phyloP scores from a whole-genome alignment of 2,797 vertebrate genomes.

The Syngnathus acus region DNA sequence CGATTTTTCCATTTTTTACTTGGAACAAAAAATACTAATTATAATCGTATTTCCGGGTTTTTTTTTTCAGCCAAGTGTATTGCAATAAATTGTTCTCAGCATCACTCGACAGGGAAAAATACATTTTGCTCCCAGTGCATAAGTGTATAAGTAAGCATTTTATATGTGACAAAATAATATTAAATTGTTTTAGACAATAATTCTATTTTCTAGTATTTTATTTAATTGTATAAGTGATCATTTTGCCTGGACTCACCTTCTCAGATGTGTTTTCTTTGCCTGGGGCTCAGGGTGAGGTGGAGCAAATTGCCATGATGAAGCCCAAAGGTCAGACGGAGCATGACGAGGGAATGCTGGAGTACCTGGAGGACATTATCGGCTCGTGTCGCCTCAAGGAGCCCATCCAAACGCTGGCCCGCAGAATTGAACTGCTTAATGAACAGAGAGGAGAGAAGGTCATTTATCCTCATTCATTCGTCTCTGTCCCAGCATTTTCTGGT shows the following conservation, averaged over 20 bases:
- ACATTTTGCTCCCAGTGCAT: background rate
- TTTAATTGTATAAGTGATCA: background rate
- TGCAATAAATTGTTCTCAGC: constrained; percentile 1
- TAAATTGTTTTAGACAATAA: background rate
- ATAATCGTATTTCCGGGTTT: background rate
- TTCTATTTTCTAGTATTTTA: background rate
- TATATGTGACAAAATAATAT: background rate
- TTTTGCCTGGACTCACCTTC: background rate
- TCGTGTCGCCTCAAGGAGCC: constrained; percentile 89
- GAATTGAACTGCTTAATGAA: constrained; percentile 88
- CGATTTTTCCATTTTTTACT: background rate
- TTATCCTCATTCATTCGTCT: constrained; percentile 24
- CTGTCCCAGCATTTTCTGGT: constrained; percentile 8
- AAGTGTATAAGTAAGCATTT: constrained; percentile 3
- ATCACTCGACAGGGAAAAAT: background rate
- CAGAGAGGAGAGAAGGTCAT: constrained; percentile 91
- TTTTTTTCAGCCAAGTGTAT: background rate
- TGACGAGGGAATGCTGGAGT: constrained; percentile 96
- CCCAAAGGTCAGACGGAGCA: constrained; percentile 93
- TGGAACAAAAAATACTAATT: background rate
- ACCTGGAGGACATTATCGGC: constrained; percentile 94
- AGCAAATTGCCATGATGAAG: constrained; percentile 99
- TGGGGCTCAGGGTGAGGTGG: constrained; percentile 86
- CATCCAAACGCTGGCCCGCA: constrained; percentile 76
- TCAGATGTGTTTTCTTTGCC: background rate